phyloP scores from a whole-genome alignment of 2,888 invertebrate species.

The Polyploca ridens region DNA sequence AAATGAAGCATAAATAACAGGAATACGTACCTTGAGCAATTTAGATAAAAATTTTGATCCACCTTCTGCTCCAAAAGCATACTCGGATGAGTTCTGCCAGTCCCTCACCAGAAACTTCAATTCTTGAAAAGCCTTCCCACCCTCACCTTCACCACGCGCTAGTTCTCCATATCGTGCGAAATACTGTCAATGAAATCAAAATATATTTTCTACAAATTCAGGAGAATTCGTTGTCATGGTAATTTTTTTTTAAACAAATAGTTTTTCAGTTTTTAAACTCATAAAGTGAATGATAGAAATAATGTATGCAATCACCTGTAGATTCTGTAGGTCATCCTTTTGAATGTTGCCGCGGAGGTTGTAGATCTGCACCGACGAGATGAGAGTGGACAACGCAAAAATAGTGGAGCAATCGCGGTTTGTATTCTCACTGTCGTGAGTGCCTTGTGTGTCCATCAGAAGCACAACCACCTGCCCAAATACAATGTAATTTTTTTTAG shows the following conservation, averaged over 20 bases:
- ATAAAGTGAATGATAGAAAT: too few relatives aligned
- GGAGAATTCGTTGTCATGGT: too few relatives aligned
- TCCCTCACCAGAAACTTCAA: slow-evolving; percentile 95
- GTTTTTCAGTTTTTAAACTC: too few relatives aligned
- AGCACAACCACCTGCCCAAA: slow-evolving; percentile 88
- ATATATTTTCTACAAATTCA: too few relatives aligned
- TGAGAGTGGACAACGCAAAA: slow-evolving; percentile 91
- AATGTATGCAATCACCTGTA: slow-evolving; percentile 80
- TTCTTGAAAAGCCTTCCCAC: slow-evolving; percentile 93
- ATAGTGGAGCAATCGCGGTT: slow-evolving; percentile 94
- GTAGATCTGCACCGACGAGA: slow-evolving; percentile 95
- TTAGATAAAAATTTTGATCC: slow-evolving; percentile 93
- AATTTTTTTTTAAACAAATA: too few relatives aligned
- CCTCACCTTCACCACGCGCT: slow-evolving; percentile 89
- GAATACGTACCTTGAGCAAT: slow-evolving; percentile 92
- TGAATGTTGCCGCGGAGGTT: slow-evolving; percentile 93
- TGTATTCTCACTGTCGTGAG: slow-evolving; percentile 96
- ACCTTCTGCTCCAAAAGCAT: slow-evolving; percentile 93
- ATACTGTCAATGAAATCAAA: slow-evolving; percentile 73
- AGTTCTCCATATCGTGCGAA: slow-evolving; percentile 97
- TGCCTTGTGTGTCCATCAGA: slow-evolving; percentile 94
- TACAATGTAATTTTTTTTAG: not conserved
- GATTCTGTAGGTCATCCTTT: slow-evolving; percentile 96
- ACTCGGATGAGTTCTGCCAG: slow-evolving; percentile 98
- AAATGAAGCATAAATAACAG: too few relatives aligned